A percentile compares a stretch with the other conserved stretches of the same genome.
Conservation (phyloP, 2,888 invertebrate species). For the Apamea crenata region DNA sequence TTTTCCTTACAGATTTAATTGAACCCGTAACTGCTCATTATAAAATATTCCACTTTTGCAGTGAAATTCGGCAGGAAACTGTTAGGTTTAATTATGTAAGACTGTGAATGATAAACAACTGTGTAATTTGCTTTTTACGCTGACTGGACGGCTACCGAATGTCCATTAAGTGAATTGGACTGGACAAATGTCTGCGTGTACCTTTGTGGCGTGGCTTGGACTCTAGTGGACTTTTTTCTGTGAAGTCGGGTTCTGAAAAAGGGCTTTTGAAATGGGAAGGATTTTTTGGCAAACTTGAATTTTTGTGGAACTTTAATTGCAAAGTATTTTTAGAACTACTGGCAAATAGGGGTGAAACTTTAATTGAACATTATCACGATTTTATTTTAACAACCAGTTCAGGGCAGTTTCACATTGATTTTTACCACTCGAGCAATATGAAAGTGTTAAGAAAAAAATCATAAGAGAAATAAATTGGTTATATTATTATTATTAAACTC, state of each 20-base stretch:
- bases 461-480: not conserved
- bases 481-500: not conserved
- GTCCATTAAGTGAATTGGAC: constrained; percentile 68
- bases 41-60: constrained; percentile 52
- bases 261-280: constrained; percentile 26
- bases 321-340: constrained; percentile 9
- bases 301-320: constrained; percentile 3
- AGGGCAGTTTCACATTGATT: no score
- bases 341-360: not conserved
- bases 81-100: constrained; percentile 73
- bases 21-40: constrained; percentile 60
- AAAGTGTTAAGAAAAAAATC: not conserved
- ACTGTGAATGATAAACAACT: constrained; percentile 70
- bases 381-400: no score
- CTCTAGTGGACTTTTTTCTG: constrained; percentile 53
- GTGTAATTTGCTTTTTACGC: constrained; percentile 69
- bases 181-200: constrained; percentile 60
- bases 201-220: constrained; percentile 47
- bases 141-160: constrained; percentile 61
- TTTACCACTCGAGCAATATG: not conserved
- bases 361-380: not conserved
- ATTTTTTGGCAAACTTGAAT: constrained; percentile 18
- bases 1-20: constrained; percentile 57
- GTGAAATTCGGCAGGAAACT: constrained; percentile 63
- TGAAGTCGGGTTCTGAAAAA: constrained; percentile 37